These are phyloP conservation scores for Notodonta dromedarius DNA, from an alignment of 2,888 invertebrate species.

Conservation along the genomic window DNA sequence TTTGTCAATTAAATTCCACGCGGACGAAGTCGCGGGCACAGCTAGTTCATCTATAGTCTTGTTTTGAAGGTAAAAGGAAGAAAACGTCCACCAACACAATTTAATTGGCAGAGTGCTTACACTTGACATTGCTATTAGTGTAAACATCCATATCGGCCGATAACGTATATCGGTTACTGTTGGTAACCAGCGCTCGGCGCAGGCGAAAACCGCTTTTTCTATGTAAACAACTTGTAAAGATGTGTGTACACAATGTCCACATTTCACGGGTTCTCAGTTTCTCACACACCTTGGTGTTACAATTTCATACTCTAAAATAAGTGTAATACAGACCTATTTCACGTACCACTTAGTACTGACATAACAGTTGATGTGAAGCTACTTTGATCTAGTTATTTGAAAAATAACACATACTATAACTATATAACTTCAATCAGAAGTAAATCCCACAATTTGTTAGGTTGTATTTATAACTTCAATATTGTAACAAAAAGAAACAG, in stretches of 20 bases:
- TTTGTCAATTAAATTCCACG: too few relatives aligned
- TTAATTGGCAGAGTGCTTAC: neutral
- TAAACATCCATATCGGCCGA: constrained; percentile 25
- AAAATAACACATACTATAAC: neutral
- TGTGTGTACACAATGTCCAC: neutral
- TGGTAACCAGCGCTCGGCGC: constrained; percentile 30
- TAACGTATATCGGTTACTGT: constrained; percentile 39
- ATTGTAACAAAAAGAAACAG: constrained; percentile 2
- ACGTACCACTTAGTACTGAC: neutral
- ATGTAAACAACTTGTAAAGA: constrained; percentile 37
- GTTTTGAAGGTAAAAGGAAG: too few relatives aligned
- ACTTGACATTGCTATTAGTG: constrained; percentile 11
- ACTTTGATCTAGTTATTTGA: neutral
- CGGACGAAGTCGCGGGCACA: too few relatives aligned
- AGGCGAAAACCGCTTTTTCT: constrained; percentile 34
- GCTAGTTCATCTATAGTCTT: too few relatives aligned
- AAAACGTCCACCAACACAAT: neutral
- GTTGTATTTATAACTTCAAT: too few relatives aligned
- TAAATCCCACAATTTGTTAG: too few relatives aligned
- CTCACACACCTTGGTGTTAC: neutral
- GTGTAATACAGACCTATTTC: neutral
- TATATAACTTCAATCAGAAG: too few relatives aligned
- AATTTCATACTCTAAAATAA: neutral
- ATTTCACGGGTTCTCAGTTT: too few relatives aligned
- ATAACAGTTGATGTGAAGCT: neutral